Conservation (phyloP, 64 coral and sea anemone species). For the Montipora foliosa region DNA sequence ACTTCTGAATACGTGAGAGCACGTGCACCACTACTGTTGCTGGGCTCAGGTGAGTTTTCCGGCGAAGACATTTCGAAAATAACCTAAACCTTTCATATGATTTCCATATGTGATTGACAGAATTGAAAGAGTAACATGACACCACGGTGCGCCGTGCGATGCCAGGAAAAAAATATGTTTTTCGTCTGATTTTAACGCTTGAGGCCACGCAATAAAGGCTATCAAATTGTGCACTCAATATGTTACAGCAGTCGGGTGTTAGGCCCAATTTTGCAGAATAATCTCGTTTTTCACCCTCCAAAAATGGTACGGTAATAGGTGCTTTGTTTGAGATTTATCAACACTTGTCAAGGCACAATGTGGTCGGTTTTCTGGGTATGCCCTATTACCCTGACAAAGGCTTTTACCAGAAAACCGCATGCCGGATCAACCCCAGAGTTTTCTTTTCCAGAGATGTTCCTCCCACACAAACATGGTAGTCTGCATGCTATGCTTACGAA, state of each 20-base stretch:
- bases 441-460: not conserved
- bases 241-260: not conserved
- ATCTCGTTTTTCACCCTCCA: not conserved
- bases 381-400: not conserved
- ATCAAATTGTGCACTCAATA: not conserved
- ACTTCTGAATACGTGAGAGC: not conserved
- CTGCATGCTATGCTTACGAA: not conserved
- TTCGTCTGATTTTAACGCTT: not conserved
- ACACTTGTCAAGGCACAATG: not conserved
- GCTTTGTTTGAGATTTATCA: not conserved
- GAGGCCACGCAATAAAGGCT: not conserved
- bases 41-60: not conserved
- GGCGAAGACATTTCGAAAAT: not conserved
- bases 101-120: not conserved
- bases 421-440: not conserved
- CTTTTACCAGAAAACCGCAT: not conserved
- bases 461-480: not conserved
- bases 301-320: not conserved
- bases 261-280: not conserved
- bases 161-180: not conserved
- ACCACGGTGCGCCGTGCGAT: not conserved
- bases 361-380: not conserved
- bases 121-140: not conserved
- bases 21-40: not conserved
- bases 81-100: not conserved